phyloP scores from a whole-genome alignment of 2,797 vertebrate species.

The Euphonia xanthogaster region DNA sequence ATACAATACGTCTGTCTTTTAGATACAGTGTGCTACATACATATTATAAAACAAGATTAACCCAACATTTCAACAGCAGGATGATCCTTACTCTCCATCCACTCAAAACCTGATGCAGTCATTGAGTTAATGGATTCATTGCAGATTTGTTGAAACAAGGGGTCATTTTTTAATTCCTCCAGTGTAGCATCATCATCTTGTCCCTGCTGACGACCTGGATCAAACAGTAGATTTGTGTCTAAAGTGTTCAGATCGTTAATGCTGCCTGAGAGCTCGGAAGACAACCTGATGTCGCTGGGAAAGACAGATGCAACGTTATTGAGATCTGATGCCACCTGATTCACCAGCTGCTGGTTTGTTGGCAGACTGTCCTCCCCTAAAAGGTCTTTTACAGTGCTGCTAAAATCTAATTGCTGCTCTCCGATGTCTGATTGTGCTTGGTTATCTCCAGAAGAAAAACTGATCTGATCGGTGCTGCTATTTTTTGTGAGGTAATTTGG shows the following conservation, averaged over 20 bases:
- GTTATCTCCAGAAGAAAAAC: constrained; percentile 83
- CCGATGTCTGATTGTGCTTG: constrained; percentile 87
- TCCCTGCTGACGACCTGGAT: constrained; percentile 92
- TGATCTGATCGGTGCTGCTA: constrained; percentile 84
- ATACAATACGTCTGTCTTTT: constrained; percentile 85
- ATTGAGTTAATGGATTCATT: constrained; percentile 87
- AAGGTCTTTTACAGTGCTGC: constrained; percentile 88
- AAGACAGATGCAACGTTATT: constrained; percentile 82
- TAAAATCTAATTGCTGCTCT: constrained; percentile 91
- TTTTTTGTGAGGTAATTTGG: constrained; percentile 90
- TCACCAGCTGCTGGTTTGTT: constrained; percentile 83
- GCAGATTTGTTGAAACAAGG: constrained; percentile 95
- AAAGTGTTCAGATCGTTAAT: constrained; percentile 94
- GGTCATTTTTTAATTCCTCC: constrained; percentile 93
- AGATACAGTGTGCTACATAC: constrained; percentile 89
- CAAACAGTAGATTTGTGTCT: constrained; percentile 96
- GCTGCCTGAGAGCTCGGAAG: constrained; percentile 93
- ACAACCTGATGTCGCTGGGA: constrained; percentile 90
- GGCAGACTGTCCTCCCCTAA: constrained; percentile 83
- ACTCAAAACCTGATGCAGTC: constrained; percentile 90
- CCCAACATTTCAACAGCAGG: constrained; percentile 97
- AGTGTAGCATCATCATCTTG: constrained; percentile 89
- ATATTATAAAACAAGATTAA: constrained; percentile 84
- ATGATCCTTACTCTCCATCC: constrained; percentile 99
- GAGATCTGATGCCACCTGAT: constrained; percentile 87